A percentile compares a stretch with the other conserved stretches of the same genome.
These are phyloP conservation scores for Aphelenchoides besseyi DNA, from an alignment of 1,140 invertebrate genomes.

Conservation along the genomic window DNA sequence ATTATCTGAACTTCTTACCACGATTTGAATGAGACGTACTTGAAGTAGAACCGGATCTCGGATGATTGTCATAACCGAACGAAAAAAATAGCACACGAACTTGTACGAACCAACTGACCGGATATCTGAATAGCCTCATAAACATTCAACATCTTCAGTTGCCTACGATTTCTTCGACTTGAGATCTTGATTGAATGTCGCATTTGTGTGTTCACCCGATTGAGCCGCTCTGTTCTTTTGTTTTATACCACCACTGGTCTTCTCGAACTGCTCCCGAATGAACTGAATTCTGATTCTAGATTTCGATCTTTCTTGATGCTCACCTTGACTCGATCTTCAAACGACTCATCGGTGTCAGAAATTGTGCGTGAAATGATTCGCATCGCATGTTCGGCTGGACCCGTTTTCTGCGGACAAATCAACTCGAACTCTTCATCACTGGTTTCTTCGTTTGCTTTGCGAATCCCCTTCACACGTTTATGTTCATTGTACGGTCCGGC, in stretches of 20 bases:
- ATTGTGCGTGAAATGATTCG: slow-evolving; percentile 66
- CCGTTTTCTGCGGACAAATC: slow-evolving; percentile 68
- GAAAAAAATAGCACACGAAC: slow-evolving; percentile 81
- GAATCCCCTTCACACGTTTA: not conserved
- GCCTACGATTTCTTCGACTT: slow-evolving; percentile 31
- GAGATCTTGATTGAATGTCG: slow-evolving; percentile 37
- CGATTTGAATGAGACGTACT: slow-evolving; percentile 79
- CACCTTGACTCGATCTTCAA: slow-evolving; percentile 57
- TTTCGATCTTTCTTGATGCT: not conserved
- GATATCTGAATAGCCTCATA: slow-evolving; percentile 68
- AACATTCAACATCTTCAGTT: not conserved
- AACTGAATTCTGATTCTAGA: slow-evolving; percentile 65
- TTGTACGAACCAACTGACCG: slow-evolving; percentile 80
- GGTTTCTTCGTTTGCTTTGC: not conserved
- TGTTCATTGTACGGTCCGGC: slow-evolving; percentile 67
- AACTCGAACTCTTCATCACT: slow-evolving; percentile 2
- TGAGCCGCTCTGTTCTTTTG: slow-evolving; percentile 49
- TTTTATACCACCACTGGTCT: slow-evolving; percentile 70
- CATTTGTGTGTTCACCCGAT: not conserved
- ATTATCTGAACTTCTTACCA: slow-evolving; percentile 69
- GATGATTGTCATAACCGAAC: slow-evolving; percentile 78
- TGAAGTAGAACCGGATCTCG: slow-evolving; percentile 83
- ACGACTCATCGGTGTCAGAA: slow-evolving; percentile 49
- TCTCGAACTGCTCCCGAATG: slow-evolving; percentile 75
- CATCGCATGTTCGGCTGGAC: slow-evolving; percentile 72